Base-by-base conservation (phyloP, 1,140 invertebrate species). In the Reticulitermes speratus region DNA sequence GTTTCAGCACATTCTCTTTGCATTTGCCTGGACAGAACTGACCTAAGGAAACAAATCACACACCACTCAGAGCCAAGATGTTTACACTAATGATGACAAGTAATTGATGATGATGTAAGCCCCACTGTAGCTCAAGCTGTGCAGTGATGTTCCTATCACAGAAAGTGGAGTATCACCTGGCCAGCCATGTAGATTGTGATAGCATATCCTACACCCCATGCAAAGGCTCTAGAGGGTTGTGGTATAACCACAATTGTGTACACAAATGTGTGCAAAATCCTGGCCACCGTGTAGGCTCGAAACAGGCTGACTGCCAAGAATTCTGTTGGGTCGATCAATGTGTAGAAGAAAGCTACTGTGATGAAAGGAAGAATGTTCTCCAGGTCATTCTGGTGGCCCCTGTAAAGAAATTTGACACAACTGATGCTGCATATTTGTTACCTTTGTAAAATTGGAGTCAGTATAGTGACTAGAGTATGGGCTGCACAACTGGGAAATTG, bases 361-460 rank as follows among this genome's bases (percentile, higher is more conserved):
- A 95, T 91, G 91, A 95, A 96, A 9, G 94, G 91, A 19, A 94
- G 89, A 86, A 95, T 92, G 88, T 95, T 96, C 89, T 96, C 95
- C 84, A 96, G 87, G 88, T 96, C 95, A 88, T 96, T 96, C 85
- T 92, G 90, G 89, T 96, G 95, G 25, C 94, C 94, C 88, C 95
- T 94, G 88, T 7, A 90, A 91, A 38, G 25, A 86, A 38, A 44
- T 75, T 55, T 55, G 52, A 55, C 19, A 44, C 82, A 44, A 14
- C 32, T 25, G 82, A 38, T 25, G 44, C 14, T 38, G 82, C 23
- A 19, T 82, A 82, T 38, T 38, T 16, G 82, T 38, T 6, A 44
- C 1, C 5, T 12, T 44, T 23, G 1, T 21, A 23, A 38, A 30
- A 2, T 2, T 38, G 38, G 38, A 38, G 38, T 38, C 38, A 38